Base-by-base conservation (phyloP, 2,797 vertebrate species). In the Chiloscyllium punctatum region DNA sequence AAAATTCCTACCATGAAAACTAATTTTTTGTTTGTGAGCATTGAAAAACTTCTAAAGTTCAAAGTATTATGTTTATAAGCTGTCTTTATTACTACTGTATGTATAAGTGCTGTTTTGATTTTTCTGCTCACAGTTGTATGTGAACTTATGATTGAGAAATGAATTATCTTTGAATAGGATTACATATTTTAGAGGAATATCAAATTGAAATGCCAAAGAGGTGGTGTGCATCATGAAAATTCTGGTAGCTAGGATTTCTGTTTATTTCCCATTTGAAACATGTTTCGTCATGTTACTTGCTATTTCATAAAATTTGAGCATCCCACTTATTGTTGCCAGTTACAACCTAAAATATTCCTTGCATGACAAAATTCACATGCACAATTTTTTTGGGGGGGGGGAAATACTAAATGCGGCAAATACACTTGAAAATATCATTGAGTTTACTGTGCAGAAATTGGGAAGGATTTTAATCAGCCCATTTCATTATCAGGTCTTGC, bases 181-280 rank as follows among this genome's bases (percentile, higher is more conserved):
- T 74, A 21, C 25, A 30, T 95, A 57, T 53, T n/a, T 48, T 77
- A 18, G 48, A 95, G 71, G 30, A 95, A 57, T 74, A 95, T 77
- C 53, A 95, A 95, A 95, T 66, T 77, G 42, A 77, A 95, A 53
- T 95, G n/a, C 25, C 27, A 95, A 94, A 37, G n/a, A 92, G 90
- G 13, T 42, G 69, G n/a, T 51, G 13, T 92, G 21, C 13, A 23
- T n/a, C 57, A 8, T 15, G 16, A 95, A 42, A 74, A 27, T 53
- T 48, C 30, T 37, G 37, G 68, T 42, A 51, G 68, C 48, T 30
- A 71, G 37, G 30, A 74, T 66, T n/a, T 74, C 23, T 42, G 51
- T 48, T 71, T 94, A 72, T 74, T 94, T 94, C 37, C 9, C 62
- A 72, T 72, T 30, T 25, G 37, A 94, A 27, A 33, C 16, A 27